Base-by-base conservation (phyloP, 1,140 invertebrate genomes). In the Bombus waltoni region DNA sequence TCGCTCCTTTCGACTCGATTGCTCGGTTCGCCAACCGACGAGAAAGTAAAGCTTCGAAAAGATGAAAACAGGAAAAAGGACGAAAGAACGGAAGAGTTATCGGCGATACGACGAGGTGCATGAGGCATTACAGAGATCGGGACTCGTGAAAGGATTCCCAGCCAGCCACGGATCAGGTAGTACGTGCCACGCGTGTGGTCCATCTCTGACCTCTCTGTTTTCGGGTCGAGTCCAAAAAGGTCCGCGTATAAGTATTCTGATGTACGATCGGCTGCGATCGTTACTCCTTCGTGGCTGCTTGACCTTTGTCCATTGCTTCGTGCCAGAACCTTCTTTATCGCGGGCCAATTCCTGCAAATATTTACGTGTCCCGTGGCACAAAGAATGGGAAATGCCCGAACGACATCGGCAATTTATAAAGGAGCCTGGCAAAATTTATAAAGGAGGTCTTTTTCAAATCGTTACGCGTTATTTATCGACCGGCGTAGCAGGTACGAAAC, bases 111-210 rank as follows among this genome's bases (percentile, higher is more conserved):
- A 53, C 18, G 47, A 53, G 47, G 47, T 53, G 47, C 47, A 53
- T 53, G 47, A 53, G 18, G 47, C 47, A 53, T 53, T 53, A 53
- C 47, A 22, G 47, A 42, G 47, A 40, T 28, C 22, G 57, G 74
- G 38, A 57, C 15, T 32, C 10, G 57, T 22, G 57, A 57, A 47
- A 44, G 78, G 44, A 68, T 66, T 42, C 44, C 57, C 28, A 74
- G 15, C 57, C 28, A 74, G 15, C 25, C 25, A 57, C 65, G 78
- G 57, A 72, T 89, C 75, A 53, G 87, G 18, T 35, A 35, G 68
- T 81, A 89, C 83, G 57, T 53, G 76, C 75, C 68, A 81, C 89
- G 81, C 89, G 89, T 90, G 89, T 90, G 89, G 86, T 90, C 89
- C 81, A 86, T 40, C 42, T 71, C 47, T 86, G 89, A 88, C 86